These are phyloP conservation scores for Ostrea denselamellosa DNA, from an alignment of 1,140 invertebrate species.

Conservation along the genomic window DNA sequence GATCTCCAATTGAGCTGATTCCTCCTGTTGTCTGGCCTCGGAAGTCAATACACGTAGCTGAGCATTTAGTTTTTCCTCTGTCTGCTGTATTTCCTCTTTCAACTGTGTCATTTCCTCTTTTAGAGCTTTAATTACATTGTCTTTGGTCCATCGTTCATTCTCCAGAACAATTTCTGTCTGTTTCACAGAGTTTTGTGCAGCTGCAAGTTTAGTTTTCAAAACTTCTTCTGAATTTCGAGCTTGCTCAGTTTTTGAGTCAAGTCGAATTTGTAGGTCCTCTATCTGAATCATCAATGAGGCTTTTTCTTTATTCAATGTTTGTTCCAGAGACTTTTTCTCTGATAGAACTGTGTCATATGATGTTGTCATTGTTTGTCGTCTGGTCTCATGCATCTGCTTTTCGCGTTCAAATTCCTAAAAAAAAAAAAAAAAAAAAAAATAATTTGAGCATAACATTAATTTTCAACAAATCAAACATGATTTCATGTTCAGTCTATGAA, in stretches of 20 bases:
- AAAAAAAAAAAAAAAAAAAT: slow-evolving; percentile 35
- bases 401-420: slow-evolving; percentile 59
- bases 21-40: slow-evolving; percentile 36
- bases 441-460: not conserved
- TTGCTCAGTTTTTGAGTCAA: slow-evolving; percentile 39
- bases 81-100: slow-evolving; percentile 54
- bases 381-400: slow-evolving; percentile 53
- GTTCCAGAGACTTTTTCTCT: slow-evolving; percentile 49
- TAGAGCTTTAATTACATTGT: slow-evolving; percentile 47
- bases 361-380: slow-evolving; percentile 53
- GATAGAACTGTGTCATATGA: slow-evolving; percentile 46
- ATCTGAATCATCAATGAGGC: slow-evolving; percentile 36
- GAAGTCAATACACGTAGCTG: slow-evolving; percentile 30
- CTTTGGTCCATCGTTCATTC: slow-evolving; percentile 57
- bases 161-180: slow-evolving; percentile 53
- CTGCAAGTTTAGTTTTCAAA: slow-evolving; percentile 48
- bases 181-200: slow-evolving; percentile 31
- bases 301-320: slow-evolving; percentile 39
- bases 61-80: slow-evolving; percentile 49
- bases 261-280: slow-evolving; percentile 13
- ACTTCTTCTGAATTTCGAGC: slow-evolving; percentile 7
- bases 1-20: slow-evolving; percentile 24
- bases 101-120: slow-evolving; percentile 54
- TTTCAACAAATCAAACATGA: too few species aligned
- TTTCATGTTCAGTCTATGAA: too few species aligned